Evolutionary conservation across 2,888 invertebrate species (phyloP).

Genomic region (Galeruca laticollis): DNA sequence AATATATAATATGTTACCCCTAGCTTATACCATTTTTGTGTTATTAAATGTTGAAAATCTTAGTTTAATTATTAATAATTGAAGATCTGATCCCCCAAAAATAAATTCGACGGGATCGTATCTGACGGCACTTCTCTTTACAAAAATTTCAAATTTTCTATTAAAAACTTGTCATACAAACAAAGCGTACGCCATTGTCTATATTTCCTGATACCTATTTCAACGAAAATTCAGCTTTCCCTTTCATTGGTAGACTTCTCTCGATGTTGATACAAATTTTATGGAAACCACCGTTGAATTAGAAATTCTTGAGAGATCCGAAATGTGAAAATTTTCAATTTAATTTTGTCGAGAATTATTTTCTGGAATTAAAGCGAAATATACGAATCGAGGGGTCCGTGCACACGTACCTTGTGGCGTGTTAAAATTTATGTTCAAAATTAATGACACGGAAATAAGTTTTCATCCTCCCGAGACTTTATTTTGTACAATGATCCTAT

Average conservation of each 20-base stretch:
- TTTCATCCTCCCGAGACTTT: neutral
- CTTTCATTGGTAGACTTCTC: constrained; percentile 8
- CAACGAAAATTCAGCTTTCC: neutral
- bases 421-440: neutral
- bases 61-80: no score
- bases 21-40: no score
- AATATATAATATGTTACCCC: no score
- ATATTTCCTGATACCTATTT: neutral
- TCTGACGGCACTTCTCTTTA: no score
- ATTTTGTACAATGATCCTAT: neutral
- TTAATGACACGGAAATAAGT: neutral
- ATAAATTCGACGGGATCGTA: no score
- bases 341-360: neutral
- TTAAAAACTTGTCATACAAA: neutral
- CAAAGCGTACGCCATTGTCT: neutral
- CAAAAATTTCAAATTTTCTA: no score
- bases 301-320: constrained; percentile 1
- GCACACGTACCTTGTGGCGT: neutral
- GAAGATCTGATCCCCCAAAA: no score
- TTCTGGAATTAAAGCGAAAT: neutral
- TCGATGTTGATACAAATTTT: constrained; percentile 9
- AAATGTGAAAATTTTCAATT: constrained; percentile 14
- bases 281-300: constrained; percentile 2
- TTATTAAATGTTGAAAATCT: no score
- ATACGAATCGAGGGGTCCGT: neutral